A percentile compares a stretch with the other conserved stretches of the same genome.
phyloP scores from a whole-genome alignment of 2,797 vertebrate species.

The Sebastes ruberrimus region DNA sequence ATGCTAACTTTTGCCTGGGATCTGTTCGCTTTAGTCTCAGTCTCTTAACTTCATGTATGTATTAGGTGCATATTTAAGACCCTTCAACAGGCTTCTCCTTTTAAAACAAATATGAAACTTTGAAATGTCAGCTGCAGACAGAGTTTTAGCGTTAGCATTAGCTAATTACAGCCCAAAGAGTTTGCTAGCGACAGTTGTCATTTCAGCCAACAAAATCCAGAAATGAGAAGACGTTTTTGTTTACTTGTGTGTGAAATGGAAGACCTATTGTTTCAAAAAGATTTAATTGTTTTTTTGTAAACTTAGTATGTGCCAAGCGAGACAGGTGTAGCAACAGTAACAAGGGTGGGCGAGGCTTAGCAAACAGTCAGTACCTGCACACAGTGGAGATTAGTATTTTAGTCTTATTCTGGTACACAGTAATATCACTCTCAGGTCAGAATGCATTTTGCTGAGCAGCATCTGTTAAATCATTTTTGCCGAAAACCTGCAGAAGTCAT shows the following conservation, averaged over 20 bases:
- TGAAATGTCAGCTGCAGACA: not conserved
- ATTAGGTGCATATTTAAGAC: not conserved
- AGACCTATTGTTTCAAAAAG: not conserved
- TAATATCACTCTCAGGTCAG: conserved; percentile 21
- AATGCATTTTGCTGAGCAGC: conserved; percentile 56
- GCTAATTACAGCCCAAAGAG: not conserved
- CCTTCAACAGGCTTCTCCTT: not conserved
- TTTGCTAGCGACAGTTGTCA: not conserved
- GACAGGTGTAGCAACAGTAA: not conserved
- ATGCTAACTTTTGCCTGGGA: not conserved
- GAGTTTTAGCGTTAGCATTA: not conserved
- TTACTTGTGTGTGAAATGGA: not conserved
- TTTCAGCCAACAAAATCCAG: not conserved
- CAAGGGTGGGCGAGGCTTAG: not conserved
- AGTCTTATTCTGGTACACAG: conserved; percentile 6
- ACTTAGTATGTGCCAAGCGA: not conserved
- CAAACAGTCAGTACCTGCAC: conserved; percentile 18
- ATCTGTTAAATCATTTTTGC: conserved; percentile 35
- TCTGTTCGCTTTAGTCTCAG: not conserved
- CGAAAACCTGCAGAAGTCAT: conserved; percentile 8
- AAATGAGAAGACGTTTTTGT: not conserved
- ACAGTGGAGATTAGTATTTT: conserved; percentile 15
- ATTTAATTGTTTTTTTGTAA: not conserved
- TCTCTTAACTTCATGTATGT: not conserved
- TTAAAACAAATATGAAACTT: not conserved